Evolutionary conservation across 2,888 invertebrate species (phyloP), one percentile per base, ranked within the genome.

Genomic region (Leucophenga montana): DNA sequence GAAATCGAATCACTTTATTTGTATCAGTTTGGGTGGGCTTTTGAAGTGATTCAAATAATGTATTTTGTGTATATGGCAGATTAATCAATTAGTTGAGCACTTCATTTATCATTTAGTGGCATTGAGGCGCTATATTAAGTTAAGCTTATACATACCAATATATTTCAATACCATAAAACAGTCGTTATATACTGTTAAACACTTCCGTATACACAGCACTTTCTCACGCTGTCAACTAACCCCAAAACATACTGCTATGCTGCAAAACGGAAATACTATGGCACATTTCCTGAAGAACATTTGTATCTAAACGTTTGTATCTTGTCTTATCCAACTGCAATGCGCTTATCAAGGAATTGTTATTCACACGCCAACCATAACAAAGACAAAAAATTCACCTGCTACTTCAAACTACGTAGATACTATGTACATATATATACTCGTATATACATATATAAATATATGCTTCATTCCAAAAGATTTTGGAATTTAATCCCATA

Each of bases 201-300:
- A 5, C 11, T 39, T 39, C 8, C 39, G 11, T 1, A 39, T 11
- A 5, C 33, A 5, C 1, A 39, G 11, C 39, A 39, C 20, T 79
- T 79, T 81, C 81, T 82, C 81, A 83, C 83, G 83, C 79, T 79
- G 82, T 81, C 78, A 71, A 54, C 78, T 70, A 65, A 70, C 61
- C 39, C n/a, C 56, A 54, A 65, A 66, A 68, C 71, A 75, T 57
- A 57, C 20, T 14, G n/a, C 31, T 57, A 2, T n/a, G 22, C 8
- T n/a, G 16, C 50, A n/a, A 16, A n/a, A 50, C 18, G 50, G 50
- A 18, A 31, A 27, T 22, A 27, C 39, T 39, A n/a, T n/a, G 3
- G 8, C 3, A 14, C n/a, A 22, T 56, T 56, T 22, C 56, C 20
- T 56, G 13, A 20, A 13, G 13, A 16, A 22, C 27, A n/a, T 27